Evolutionary conservation across 2,113 vertebrate genomes (phyloP), one percentile per base, ranked within the genome.

Genomic region (Speoplatyrhinus poulsoni): DNA sequence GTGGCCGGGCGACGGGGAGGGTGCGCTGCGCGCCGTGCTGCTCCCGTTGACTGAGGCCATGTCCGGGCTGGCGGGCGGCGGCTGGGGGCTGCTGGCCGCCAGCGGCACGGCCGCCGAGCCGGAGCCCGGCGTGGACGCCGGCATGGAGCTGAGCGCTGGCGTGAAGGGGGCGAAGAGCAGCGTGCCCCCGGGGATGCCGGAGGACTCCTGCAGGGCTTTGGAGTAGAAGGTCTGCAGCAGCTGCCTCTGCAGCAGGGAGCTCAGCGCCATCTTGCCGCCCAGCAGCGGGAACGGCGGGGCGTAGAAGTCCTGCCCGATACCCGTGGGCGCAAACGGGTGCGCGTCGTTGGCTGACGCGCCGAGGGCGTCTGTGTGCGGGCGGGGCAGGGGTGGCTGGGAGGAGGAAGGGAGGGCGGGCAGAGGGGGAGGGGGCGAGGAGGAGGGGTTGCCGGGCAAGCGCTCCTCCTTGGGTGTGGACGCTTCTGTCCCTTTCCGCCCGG

Each of bases 221-320:
- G 96, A 96, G 94, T 98, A 98, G 94, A 98, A 98, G 92, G 95
- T 95, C 91, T 98, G 96, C 91, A 98, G 96, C 89, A 98, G 95
- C 93, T 98, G 96, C 87, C 96, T 94, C 89, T 98, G 96, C 88
- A 97, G 96, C 91, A 97, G 94, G 90, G 96, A 96, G 92, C 95
- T 98, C 94, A 98, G 93, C 93, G 96, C 95, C 96, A 96, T 95
- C 94, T 98, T 98, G 89, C 96, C 95, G 89, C 95, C 96, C 79
- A 96, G 95, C 90, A 95, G 93, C 90, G 96, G 95, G 92, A 96
- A 94, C 87, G 95, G 91, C 69, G 95, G 95, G 85, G 94, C 95
- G 94, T 95, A 97, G 94, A 96, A 95, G 93, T 98, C 96, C 94
- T 96, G 96, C 91, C 94, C 95, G 93, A 96, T 95, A 93, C 95